Conservation (phyloP, 2,797 vertebrate species). For the Argentina silus region DNA sequence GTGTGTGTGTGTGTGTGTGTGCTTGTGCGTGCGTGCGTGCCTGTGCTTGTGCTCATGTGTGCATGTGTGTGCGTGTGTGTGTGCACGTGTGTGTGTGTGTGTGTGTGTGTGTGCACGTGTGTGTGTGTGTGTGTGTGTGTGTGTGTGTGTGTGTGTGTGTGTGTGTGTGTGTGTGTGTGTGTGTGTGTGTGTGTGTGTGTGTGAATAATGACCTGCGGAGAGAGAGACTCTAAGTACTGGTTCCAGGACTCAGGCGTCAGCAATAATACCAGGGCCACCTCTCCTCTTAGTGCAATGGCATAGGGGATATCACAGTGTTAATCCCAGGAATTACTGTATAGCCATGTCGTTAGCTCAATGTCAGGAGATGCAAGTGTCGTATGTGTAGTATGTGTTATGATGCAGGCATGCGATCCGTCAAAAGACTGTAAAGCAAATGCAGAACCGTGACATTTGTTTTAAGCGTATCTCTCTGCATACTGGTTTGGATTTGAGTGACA, state of each 20-base stretch:
- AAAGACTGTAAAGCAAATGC: slow-evolving; percentile 26
- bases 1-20: slow-evolving; percentile 17
- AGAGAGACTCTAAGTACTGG: slow-evolving; percentile 77
- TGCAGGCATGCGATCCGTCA: slow-evolving; percentile 42
- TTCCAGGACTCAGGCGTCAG: slow-evolving; percentile 77
- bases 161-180: slow-evolving; percentile 27
- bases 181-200: slow-evolving; percentile 36
- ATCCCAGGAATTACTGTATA: slow-evolving; percentile 61
- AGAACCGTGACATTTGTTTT: slow-evolving; percentile 41
- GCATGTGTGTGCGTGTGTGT: slow-evolving; percentile 13
- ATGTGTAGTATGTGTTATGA: slow-evolving; percentile 31
- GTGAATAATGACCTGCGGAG: slow-evolving; percentile 74
- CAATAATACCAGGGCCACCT: slow-evolving; percentile 74
- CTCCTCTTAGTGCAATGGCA: slow-evolving; percentile 60
- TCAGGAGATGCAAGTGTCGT: slow-evolving; percentile 45
- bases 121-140: neutral
- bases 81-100: neutral
- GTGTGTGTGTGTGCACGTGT: slow-evolving; percentile 14
- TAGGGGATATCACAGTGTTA: slow-evolving; percentile 68
- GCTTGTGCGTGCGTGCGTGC: slow-evolving; percentile 6
- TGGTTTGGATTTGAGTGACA: slow-evolving; percentile 42
- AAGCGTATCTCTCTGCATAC: slow-evolving; percentile 21
- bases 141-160: slow-evolving; percentile 1
- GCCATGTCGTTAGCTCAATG: slow-evolving; percentile 61
- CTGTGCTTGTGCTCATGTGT: slow-evolving; percentile 24